phyloP scores from a whole-genome alignment of 1,140 invertebrate species.

The Ooceraea biroi region DNA sequence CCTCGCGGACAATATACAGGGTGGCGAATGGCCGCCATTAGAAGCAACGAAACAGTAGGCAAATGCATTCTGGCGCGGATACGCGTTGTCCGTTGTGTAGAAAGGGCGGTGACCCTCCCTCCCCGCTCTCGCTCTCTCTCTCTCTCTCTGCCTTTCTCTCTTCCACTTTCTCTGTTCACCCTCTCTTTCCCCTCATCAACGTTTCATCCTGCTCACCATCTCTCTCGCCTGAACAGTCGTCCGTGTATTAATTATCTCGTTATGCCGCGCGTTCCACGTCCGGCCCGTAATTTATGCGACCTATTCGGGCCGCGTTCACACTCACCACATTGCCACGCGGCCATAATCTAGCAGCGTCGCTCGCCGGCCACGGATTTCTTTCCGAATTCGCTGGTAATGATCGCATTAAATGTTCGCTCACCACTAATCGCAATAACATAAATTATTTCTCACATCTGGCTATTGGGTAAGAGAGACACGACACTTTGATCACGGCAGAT shows the following conservation, averaged over 20 bases:
- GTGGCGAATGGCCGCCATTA: slow-evolving; percentile 62
- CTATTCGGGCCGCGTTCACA: slow-evolving; percentile 69
- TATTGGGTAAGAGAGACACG: background rate
- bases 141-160: background rate
- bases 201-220: slow-evolving; percentile 35
- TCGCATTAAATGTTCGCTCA: slow-evolving; percentile 24
- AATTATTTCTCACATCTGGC: slow-evolving; percentile 12
- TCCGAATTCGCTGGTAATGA: slow-evolving; percentile 27
- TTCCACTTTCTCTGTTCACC: background rate
- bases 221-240: slow-evolving; percentile 69
- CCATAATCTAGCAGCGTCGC: slow-evolving; percentile 39
- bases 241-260: slow-evolving; percentile 78
- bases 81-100: slow-evolving; percentile 44
- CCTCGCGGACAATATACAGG: slow-evolving; percentile 66
- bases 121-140: slow-evolving; percentile 18
- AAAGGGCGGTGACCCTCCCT: slow-evolving; percentile 40
- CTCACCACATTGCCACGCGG: slow-evolving; percentile 41
- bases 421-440: background rate
- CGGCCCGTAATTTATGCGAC: slow-evolving; percentile 73
- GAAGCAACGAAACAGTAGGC: slow-evolving; percentile 74
- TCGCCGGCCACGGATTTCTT: slow-evolving; percentile 3
- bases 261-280: slow-evolving; percentile 71
- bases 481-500: too few relatives aligned
- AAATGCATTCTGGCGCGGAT: slow-evolving; percentile 70
- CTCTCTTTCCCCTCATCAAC: slow-evolving; percentile 50